These are phyloP conservation scores for Menidia menidia DNA, from an alignment of 2,797 vertebrate genomes.

Conservation along the genomic window DNA sequence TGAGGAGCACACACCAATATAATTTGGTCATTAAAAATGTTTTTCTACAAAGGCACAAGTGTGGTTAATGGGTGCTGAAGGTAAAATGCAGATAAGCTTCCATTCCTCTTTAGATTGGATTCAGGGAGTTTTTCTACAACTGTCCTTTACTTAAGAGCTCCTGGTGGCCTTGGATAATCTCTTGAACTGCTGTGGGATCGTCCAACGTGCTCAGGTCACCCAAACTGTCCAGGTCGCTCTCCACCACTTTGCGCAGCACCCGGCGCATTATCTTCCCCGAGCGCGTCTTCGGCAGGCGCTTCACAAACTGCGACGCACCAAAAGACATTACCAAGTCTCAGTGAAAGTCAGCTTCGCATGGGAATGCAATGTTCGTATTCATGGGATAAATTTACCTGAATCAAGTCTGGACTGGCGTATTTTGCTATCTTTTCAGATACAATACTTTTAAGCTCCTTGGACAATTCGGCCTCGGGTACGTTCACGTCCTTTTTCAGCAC, in stretches of 20 bases:
- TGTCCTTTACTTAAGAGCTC: conserved; percentile 41
- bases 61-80: not conserved
- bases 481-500: conserved; percentile 86
- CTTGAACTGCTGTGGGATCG: conserved; percentile 87
- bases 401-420: conserved; percentile 90
- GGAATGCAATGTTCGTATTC: not conserved
- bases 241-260: conserved; percentile 90
- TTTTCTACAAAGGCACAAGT: conserved; percentile 10
- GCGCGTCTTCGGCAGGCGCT: conserved; percentile 94
- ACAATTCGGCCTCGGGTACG: conserved; percentile 65
- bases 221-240: conserved; percentile 74
- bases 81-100: not conserved
- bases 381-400: conserved; percentile 75
- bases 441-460: conserved; percentile 81
- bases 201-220: conserved; percentile 94
- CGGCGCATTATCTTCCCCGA: conserved; percentile 97
- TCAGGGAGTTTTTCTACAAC: not conserved
- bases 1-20: conserved; percentile 10
- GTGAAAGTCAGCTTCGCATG: not conserved
- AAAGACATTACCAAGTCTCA: not conserved
- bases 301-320: conserved; percentile 76
- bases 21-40: conserved; percentile 11
- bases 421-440: conserved; percentile 94
- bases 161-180: conserved; percentile 85
- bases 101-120: not conserved